phyloP scores from a whole-genome alignment of 23 tunicate species.

The Botrylloides violaceus region DNA sequence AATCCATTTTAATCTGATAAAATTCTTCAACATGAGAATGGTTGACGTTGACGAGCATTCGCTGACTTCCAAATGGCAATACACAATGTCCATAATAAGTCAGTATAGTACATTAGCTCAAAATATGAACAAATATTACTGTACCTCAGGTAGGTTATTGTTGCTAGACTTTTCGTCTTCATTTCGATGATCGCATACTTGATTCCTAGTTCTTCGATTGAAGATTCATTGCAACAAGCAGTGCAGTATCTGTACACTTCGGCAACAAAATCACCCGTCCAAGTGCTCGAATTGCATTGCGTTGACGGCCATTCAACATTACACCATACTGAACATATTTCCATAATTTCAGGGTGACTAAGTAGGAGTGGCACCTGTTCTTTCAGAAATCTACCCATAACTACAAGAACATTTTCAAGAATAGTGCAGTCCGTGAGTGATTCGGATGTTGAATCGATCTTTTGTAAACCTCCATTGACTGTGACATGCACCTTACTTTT shows the following conservation, averaged over 20 bases:
- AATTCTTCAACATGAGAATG: too few relatives aligned
- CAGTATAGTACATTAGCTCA: too few relatives aligned
- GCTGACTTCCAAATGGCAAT: too few relatives aligned
- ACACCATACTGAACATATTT: neutral
- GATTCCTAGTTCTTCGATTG: neutral
- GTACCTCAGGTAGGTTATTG: neutral
- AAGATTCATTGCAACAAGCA: neutral
- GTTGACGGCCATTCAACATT: neutral
- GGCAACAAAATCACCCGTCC: neutral
- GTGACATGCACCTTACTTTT: neutral
- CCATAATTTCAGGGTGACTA: neutral
- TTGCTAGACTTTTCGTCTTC: neutral
- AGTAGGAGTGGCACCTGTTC: neutral
- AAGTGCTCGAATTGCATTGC: neutral
- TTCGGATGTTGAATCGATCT: too few relatives aligned
- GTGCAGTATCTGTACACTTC: neutral
- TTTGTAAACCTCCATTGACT: too few relatives aligned
- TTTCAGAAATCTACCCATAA: neutral
- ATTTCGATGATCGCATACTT: neutral
- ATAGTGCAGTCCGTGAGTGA: too few relatives aligned
- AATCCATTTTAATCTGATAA: too few relatives aligned
- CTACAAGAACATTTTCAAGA: neutral
- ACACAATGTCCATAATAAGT: too few relatives aligned
- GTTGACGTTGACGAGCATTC: too few relatives aligned
- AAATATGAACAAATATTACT: neutral